Conservation (phyloP, 2,888 invertebrate genomes). For the Rhamnusium bicolor region DNA sequence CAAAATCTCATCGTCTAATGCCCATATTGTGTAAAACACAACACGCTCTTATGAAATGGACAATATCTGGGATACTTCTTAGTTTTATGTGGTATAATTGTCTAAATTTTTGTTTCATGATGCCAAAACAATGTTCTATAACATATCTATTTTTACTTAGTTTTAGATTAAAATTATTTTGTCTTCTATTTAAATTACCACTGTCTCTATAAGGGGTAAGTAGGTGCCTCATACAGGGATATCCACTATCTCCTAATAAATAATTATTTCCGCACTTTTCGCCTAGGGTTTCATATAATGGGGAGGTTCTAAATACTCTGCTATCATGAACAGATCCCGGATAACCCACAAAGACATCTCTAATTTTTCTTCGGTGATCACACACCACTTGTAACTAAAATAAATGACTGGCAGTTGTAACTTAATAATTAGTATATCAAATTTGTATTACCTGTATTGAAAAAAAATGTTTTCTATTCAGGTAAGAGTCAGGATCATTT, state of each 20-base stretch:
- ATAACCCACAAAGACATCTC: conserved; percentile 20
- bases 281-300: not conserved
- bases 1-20: conserved; percentile 18
- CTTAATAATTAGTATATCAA: not conserved
- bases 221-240: conserved; percentile 15
- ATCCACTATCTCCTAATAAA: conserved; percentile 23
- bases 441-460: conserved; percentile 35
- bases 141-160: conserved; percentile 24
- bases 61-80: conserved; percentile 23
- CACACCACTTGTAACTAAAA: conserved; percentile 2
- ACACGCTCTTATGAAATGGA: conserved; percentile 37
- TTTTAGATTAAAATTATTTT: conserved; percentile 4
- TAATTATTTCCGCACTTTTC: conserved; percentile 16
- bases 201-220: conserved; percentile 11
- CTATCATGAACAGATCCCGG: conserved; percentile 24
- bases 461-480: conserved; percentile 29
- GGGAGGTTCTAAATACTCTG: conserved; percentile 15
- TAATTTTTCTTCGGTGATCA: conserved; percentile 1
- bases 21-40: conserved; percentile 36
- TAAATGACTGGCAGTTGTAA: not conserved
- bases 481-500: conserved; percentile 30
- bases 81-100: conserved; percentile 40
- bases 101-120: conserved; percentile 36
- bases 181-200: not conserved
- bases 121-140: conserved; percentile 30